These are phyloP conservation scores for Rhopilema esculentum DNA, from an alignment of 30 jellyfish, hydroid and myxozoan species.

Conservation along the genomic window DNA sequence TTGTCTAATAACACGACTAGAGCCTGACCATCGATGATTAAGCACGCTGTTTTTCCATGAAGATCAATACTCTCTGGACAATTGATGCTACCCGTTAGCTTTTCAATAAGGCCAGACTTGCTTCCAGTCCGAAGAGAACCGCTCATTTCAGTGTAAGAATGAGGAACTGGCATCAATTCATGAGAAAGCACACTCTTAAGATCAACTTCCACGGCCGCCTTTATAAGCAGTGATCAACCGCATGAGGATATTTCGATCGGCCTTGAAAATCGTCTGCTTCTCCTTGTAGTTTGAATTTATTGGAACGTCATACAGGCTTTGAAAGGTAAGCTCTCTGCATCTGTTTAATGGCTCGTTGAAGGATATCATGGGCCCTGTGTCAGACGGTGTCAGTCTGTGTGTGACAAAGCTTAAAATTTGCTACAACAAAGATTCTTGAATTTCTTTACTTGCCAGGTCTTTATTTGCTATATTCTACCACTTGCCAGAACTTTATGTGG, in stretches of 20 bases:
- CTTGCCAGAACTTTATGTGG: no score
- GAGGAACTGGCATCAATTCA: conserved; percentile 32
- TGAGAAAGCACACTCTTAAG: not conserved
- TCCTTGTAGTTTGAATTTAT: not conserved
- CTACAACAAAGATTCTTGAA: not conserved
- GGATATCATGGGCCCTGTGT: not conserved
- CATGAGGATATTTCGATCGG: not conserved
- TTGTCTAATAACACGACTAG: conserved; percentile 17
- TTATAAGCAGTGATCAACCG: no score
- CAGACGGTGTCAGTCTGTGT: not conserved
- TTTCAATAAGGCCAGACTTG: conserved; percentile 7
- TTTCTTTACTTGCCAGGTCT: not conserved
- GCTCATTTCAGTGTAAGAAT: conserved; percentile 2
- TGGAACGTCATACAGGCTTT: not conserved
- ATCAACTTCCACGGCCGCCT: not conserved
- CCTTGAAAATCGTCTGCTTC: not conserved
- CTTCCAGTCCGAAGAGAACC: conserved; percentile 31
- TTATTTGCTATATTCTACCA: not conserved
- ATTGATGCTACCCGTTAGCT: conserved; percentile 13
- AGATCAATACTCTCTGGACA: conserved; percentile 34
- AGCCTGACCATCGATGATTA: conserved; percentile 39
- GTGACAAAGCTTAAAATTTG: not conserved
- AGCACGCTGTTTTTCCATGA: conserved; percentile 6
- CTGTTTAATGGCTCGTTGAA: not conserved
- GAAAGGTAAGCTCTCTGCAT: not conserved